A percentile compares a stretch with the other conserved stretches of the same genome.
Conservation (phyloP, 2,888 invertebrate genomes). For the Hoplodrina ambigua region DNA sequence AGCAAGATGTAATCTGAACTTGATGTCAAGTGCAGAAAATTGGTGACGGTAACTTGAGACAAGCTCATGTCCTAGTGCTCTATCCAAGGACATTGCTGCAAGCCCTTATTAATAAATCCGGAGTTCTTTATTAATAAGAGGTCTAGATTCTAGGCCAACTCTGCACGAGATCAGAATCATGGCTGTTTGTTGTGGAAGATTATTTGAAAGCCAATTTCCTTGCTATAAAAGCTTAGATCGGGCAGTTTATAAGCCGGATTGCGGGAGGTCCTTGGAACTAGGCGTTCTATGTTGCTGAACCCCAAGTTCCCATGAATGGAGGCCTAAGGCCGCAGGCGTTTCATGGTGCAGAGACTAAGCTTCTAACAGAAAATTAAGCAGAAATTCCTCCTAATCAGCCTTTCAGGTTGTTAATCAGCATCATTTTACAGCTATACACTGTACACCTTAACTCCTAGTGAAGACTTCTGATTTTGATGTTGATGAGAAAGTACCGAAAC, state of each 20-base stretch:
- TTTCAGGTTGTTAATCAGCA: conserved; percentile 10
- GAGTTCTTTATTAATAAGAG: too few species aligned
- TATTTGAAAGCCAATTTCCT: not conserved
- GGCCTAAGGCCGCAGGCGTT: too few species aligned
- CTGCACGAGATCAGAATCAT: too few species aligned
- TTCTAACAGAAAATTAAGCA: not conserved
- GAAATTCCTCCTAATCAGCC: not conserved
- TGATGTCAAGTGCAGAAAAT: not conserved
- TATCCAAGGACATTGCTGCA: too few species aligned
- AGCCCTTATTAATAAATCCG: too few species aligned
- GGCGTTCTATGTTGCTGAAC: too few species aligned
- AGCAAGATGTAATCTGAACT: not conserved
- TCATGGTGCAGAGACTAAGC: too few species aligned
- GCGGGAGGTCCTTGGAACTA: not conserved
- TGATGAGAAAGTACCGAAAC: not conserved
- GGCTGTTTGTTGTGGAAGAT: too few species aligned
- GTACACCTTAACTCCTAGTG: not conserved
- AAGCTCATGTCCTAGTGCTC: too few species aligned
- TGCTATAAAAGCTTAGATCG: not conserved
- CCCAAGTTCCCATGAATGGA: too few species aligned
- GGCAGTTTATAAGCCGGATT: not conserved
- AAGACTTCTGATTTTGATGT: not conserved
- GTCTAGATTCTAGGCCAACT: too few species aligned
- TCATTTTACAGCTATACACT: not conserved
- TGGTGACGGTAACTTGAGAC: too few species aligned